These are phyloP conservation scores for Larimichthys polyactis DNA, from an alignment of 2,113 vertebrate genomes.

Conservation along the genomic window DNA sequence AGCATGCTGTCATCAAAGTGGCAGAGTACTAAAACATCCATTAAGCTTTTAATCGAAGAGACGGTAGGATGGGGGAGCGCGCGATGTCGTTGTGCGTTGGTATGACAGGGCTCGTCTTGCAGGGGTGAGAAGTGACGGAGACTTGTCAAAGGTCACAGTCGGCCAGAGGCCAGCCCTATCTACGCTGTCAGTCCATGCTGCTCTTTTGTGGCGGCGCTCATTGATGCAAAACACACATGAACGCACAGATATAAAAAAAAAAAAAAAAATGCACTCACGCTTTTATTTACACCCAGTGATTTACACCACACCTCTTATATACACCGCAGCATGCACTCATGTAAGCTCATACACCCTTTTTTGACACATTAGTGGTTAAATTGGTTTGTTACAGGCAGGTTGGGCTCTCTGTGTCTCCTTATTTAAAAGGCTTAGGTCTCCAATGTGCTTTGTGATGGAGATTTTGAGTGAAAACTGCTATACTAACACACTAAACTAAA, in stretches of 20 bases:
- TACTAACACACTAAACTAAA: not conserved
- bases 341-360: not conserved
- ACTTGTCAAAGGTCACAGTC: constrained; percentile 79
- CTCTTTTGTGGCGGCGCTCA: constrained; percentile 67
- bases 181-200: constrained; percentile 63
- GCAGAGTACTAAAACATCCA: constrained; percentile 80
- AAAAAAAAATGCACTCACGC: constrained; percentile 46
- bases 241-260: constrained; percentile 13
- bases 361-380: not conserved
- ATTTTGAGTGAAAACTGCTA: not conserved
- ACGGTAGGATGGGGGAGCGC: constrained; percentile 57
- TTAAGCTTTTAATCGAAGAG: constrained; percentile 80
- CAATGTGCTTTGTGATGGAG: constrained; percentile 7
- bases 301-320: constrained; percentile 24
- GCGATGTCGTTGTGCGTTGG: constrained; percentile 59
- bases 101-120: constrained; percentile 73
- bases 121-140: constrained; percentile 80
- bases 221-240: constrained; percentile 59
- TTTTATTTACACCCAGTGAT: constrained; percentile 20
- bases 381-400: not conserved
- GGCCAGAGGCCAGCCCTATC: constrained; percentile 75
- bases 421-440: constrained; percentile 5
- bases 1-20: constrained; percentile 77
- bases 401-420: constrained; percentile 14
- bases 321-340: constrained; percentile 12